phyloP scores from a whole-genome alignment of 2,797 vertebrate species.

The Halcyon badia region DNA sequence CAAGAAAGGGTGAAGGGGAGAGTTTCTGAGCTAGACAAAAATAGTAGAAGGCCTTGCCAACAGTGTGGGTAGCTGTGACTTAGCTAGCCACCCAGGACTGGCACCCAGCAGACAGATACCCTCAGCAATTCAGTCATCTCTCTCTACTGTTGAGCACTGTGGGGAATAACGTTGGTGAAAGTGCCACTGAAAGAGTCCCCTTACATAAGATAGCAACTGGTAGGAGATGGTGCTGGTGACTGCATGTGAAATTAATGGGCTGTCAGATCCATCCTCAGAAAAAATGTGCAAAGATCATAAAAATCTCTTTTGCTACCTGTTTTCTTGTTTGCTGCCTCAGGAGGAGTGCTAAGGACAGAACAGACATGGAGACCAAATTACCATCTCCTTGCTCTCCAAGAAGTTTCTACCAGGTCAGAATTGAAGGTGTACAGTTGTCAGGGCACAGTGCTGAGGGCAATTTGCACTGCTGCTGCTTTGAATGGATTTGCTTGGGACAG shows the following conservation, averaged over 20 bases:
- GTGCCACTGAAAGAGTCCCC: not conserved
- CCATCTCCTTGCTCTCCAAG: not conserved
- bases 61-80: not conserved
- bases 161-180: not conserved
- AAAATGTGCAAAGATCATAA: not conserved
- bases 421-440: not conserved
- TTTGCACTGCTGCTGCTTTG: not conserved
- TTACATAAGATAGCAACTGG: not conserved
- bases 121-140: not conserved
- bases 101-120: not conserved
- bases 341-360: not conserved
- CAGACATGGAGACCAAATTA: not conserved
- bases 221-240: not conserved
- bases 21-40: not conserved
- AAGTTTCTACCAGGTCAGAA: not conserved
- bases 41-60: not conserved
- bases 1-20: not conserved
- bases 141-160: not conserved
- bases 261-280: not conserved
- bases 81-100: not conserved
- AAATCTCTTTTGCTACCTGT: not conserved
- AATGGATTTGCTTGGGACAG: not conserved
- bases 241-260: not conserved
- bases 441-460: not conserved
- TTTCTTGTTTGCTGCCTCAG: not conserved